Evolutionary conservation across 2,797 vertebrate species (phyloP), one percentile per base, ranked within the genome.

Genomic region (Lerista edwardsae): DNA sequence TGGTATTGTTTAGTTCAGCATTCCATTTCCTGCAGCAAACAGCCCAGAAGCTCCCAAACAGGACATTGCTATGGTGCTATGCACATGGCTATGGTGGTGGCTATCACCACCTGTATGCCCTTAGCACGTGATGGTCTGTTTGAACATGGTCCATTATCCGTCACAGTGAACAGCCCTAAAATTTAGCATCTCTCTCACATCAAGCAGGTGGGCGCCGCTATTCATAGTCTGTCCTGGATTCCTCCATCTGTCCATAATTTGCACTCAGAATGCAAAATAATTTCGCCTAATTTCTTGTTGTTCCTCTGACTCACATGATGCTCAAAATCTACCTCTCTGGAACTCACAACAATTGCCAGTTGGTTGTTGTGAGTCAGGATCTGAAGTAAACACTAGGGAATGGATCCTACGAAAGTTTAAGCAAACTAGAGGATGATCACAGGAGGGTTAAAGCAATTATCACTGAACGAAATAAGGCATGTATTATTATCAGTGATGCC

Each of bases 121-220:
- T 27, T 11, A 74, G 34, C 5, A 12, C 29, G 55, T 61, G 21
- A 7, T 31, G 62, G 10, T 41, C 25, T 34, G 51, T 41, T 27
- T 78, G 8, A 64, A 25, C 27, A 64, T 64, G 39, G 41, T 17
- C 27, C 51, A 57, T 69, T 59, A 29, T 80, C 39, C 34, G 27
- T 14, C 15, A 34, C 6, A 64, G 29, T 62, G 62, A 47, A 73
- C 44, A 67, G 74, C 25, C 25, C 29, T 6, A 57, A 12, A 36
- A 59, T 84, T 65, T 86, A 72, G 21, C 64, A 19, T 4, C 8
- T 87, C 65, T 88, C 17, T 27, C 31, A 36, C 0, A 86, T 87
- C 25, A 51, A 79, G 0, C 0, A 0, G 34, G 39, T 11, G 0
- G 17, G 36, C 31, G 80, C 27, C 87, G 87, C 87, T 12, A 11